Percentiles rank a stretch among this genome's conserved stretches.
Conservation (phyloP, 1,140 invertebrate genomes). For the Heliconius himera region DNA sequence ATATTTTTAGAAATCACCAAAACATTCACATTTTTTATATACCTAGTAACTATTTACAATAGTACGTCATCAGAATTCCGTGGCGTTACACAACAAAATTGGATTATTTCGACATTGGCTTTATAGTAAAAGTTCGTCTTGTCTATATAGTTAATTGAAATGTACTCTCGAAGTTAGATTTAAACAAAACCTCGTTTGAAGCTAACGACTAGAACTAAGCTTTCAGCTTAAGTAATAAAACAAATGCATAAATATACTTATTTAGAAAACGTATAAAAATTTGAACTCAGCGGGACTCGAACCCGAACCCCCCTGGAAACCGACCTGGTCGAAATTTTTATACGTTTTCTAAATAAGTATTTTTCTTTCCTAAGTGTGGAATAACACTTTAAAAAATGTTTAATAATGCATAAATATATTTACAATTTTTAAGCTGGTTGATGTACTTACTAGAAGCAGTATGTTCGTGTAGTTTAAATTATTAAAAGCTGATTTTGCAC, state of each 20-base stretch:
- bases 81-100: slow-evolving; percentile 2
- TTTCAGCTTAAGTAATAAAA: background rate
- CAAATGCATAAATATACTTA: slow-evolving; percentile 12
- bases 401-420: no score
- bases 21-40: background rate
- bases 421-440: background rate
- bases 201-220: slow-evolving; percentile 14
- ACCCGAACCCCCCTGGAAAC: no score
- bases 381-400: no score
- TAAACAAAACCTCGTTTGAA: slow-evolving; percentile 22
- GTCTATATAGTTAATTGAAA: slow-evolving; percentile 25
- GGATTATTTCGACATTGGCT: slow-evolving; percentile 6
- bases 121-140: slow-evolving; percentile 26
- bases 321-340: no score
- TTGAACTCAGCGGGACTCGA: no score
- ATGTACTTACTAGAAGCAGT: background rate
- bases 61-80: slow-evolving; percentile 12
- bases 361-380: no score
- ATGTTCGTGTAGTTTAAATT: background rate
- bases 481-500: background rate
- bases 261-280: no score
- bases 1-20: background rate
- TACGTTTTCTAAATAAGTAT: no score
- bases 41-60: background rate
- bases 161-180: slow-evolving; percentile 23